Evolutionary conservation across 1,140 invertebrate species (phyloP), one percentile per base, ranked within the genome.

Genomic region (Colletes gigas): DNA sequence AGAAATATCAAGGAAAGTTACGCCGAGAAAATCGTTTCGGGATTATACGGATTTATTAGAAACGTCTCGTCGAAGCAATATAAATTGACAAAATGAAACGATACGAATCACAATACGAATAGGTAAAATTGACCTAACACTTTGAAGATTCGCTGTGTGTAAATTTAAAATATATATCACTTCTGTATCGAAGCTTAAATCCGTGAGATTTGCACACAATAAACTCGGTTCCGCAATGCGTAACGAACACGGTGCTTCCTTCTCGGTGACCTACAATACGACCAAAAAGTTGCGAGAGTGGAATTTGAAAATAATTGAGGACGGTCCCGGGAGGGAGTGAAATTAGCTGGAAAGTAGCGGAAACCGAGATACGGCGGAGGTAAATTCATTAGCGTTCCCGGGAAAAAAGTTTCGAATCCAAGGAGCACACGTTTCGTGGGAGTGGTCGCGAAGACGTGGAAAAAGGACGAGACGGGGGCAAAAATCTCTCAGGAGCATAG

Each of bases 401-500:
- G 19, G n/a, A n/a, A 41, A 15, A 30, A 59, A 21, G 41, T 76
- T 68, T 47, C 6, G 4, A 5, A 39, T 8, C n/a, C 19, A 30
- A 62, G 7, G 55, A 17, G 30, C 9, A 4, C 15, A 4, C 52
- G n/a, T 15, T 60, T n/a, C 9, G 50, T 17, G 7, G 55, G 41
- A 55, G 69, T 62, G 57, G 47, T 44, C 44, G 57, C 66, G 30
- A 52, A 15, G 44, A 72, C 41, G 55, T 17, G 7, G 39, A 55
- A 21, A 70, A 78, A 82, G 52, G 50, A 21, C n/a, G 15, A 19
- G 47, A 12, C 6, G 3, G 1, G 54, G 39, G 60, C 39, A 82
- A 82, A 85, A 80, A 85, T 84, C 75, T 85, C 44, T 59, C 41
- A 52, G 57, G 57, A 63, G 15, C 41, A 1, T 30, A 30, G 4